Base-by-base conservation (phyloP, 2,113 vertebrate genomes). In the Chloropsis hardwickii region DNA sequence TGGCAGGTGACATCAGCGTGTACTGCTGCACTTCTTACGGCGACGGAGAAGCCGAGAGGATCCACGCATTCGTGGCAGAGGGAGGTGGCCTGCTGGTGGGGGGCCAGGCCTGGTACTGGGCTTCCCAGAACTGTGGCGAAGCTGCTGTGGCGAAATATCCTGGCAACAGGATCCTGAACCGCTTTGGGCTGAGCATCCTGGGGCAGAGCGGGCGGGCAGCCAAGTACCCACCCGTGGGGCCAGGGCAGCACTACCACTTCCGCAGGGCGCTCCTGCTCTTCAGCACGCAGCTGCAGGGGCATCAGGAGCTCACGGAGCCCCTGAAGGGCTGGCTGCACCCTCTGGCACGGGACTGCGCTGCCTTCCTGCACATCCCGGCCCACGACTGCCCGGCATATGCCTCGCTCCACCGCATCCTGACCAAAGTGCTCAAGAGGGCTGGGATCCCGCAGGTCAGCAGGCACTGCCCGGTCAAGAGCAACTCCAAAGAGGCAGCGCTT, bases 151-250 rank as follows among this genome's bases (percentile, higher is more conserved):
- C 97, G 9, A 24, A 94, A 6, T 98, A 98, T 45, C 91, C 98
- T 37, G 99, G 98, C 72, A 99, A 99, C 96, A 98, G 97, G 71
- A 98, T 99, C 72, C 97, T 99, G 62, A 99, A 98, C 92, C 95
- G 94, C 71, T 98, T 99, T 84, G 99, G 99, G 45, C 89, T 99
- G 91, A 98, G 98, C 85, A 82, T 99, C 62, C 81, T 99, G 90
- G 96, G 80, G 22, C 71, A 88, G 42, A 98, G 92, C 1, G 42
- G 98, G 44, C 11, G 1, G 1, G 94, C 93, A 2, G 98, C 97
- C 7, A 37, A 57, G 28, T 97, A 97, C 93, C 97, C 91, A 9
- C 93, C 97, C 1, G 72, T 95, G 8, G 81, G 91, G 7, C 82
- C 97, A 0, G 96, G 96, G 25, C 65, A 97, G 5, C 92, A 44